Base-by-base conservation (phyloP, 1,140 invertebrate species). In the Radopholus similis region DNA sequence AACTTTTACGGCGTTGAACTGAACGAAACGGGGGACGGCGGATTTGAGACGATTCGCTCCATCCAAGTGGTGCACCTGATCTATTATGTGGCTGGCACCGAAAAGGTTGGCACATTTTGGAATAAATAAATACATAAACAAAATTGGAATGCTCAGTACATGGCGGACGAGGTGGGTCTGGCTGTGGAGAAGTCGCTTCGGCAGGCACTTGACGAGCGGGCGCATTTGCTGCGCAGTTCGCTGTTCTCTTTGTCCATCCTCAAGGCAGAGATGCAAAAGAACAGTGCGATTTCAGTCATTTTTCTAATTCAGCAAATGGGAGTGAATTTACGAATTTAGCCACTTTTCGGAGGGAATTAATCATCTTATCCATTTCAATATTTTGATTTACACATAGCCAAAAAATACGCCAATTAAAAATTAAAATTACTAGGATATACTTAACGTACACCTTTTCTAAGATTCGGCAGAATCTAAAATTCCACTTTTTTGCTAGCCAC, bases 211-310 rank as follows among this genome's bases (percentile, higher is more conserved):
- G 73, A 64, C 8, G 60, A 73, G 26, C 47, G 57, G 44, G 34
- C 28, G 11, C 38, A 58, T 13, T 53, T 65, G 15, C 58, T 81
- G 11, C 69, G 71, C n/a, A 65, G 64, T 18, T 68, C 79, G 15
- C 70, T 80, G 57, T 81, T 80, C 49, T 72, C 66, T 40, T 59
- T 81, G 23, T 66, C 72, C n/a, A 81, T 81, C 56, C 54, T 81
- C 54, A 82, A 82, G 59, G 64, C 74, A 26, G 79, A 81, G 69
- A 81, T 81, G 77, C 65, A 72, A 38, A 81, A 81, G 59, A 81
- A 81, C 63, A 78, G n/a, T n/a, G n/a, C n/a, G n/a, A n/a, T n/a
- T n/a, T n/a, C n/a, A n/a, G n/a, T n/a, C n/a, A n/a, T n/a, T n/a
- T n/a, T n/a, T n/a, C n/a, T n/a, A n/a, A n/a, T n/a, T n/a, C n/a